Evolutionary conservation across 1,140 invertebrate species (phyloP).

Genomic region (Tetragnatha versicolor): DNA sequence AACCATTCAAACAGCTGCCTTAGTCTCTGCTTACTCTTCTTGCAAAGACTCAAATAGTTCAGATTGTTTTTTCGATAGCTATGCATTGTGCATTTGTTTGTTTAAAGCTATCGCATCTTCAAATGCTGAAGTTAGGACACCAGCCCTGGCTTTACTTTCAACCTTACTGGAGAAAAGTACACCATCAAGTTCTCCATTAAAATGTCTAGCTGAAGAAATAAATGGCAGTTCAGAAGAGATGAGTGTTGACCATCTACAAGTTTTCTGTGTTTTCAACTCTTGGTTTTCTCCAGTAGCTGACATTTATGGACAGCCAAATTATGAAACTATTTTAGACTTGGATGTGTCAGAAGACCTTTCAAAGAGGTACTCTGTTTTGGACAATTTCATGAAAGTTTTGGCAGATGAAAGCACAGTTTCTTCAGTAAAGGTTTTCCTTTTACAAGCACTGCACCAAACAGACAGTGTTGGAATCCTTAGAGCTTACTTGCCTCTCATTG

Average conservation of each 20-base stretch:
- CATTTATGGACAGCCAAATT: too few relatives aligned
- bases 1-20: background rate
- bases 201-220: background rate
- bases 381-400: constrained; percentile 9
- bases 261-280: background rate
- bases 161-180: background rate
- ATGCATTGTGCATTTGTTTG: background rate
- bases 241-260: constrained; percentile 3
- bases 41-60: background rate
- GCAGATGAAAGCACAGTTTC: background rate
- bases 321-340: too few relatives aligned
- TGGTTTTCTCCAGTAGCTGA: constrained; percentile 14
- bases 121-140: background rate
- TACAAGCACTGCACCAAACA: background rate
- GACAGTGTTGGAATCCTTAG: constrained; percentile 12
- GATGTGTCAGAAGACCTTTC: too few relatives aligned
- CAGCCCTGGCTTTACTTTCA: background rate
- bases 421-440: constrained; percentile 3
- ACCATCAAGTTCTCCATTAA: background rate
- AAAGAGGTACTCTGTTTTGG: background rate
- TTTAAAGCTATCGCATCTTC: background rate
- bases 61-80: constrained; percentile 35
- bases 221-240: constrained; percentile 25
- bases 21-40: background rate
- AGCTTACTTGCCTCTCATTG: background rate